phyloP scores from a whole-genome alignment of 2,797 vertebrate species.

The Petrocephalus schoutedeni region DNA sequence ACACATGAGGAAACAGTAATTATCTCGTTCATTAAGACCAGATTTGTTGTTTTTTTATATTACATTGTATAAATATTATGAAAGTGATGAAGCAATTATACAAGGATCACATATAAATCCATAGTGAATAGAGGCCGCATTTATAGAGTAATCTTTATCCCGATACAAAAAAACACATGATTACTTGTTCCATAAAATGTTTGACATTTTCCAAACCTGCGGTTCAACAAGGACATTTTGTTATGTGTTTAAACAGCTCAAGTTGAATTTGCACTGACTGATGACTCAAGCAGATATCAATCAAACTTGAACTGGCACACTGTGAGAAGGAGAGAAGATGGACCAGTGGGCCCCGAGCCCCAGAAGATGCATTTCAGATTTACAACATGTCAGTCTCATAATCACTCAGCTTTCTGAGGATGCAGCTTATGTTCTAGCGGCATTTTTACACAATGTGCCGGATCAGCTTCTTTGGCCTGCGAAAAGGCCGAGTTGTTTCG shows the following conservation, averaged over 20 bases:
- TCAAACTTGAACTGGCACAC: neutral
- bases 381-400: neutral
- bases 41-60: conserved; percentile 10
- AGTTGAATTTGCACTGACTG: conserved; percentile 7
- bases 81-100: neutral
- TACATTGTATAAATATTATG: neutral
- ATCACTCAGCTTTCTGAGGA: neutral
- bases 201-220: neutral
- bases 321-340: neutral
- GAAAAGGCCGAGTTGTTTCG: neutral
- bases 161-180: neutral
- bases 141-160: conserved; percentile 1
- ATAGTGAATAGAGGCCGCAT: neutral
- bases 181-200: neutral
- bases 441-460: neutral
- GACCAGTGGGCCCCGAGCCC: no score
- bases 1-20: neutral
- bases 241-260: conserved; percentile 3
- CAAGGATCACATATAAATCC: neutral
- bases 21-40: neutral
- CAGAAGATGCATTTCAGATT: neutral
- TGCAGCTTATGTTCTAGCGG: neutral
- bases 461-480: neutral
- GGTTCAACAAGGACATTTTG: neutral
- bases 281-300: neutral